These are phyloP conservation scores for Hyphantria cunea DNA, from an alignment of 1,140 invertebrate genomes.

Conservation along the genomic window DNA sequence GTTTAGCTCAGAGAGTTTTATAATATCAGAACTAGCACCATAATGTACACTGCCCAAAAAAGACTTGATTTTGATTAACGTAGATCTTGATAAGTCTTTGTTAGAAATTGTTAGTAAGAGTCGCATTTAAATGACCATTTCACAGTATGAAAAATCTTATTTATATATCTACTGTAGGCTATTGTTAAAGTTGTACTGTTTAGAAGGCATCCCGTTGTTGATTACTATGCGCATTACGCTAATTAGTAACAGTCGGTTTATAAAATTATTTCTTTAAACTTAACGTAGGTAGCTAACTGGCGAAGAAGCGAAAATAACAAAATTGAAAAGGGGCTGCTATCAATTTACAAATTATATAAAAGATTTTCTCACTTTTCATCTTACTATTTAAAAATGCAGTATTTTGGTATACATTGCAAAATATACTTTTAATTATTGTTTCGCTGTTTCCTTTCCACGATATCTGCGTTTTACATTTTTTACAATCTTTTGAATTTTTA, in stretches of 20 bases:
- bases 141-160: slow-evolving; percentile 52
- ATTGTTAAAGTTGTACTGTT: slow-evolving; percentile 79
- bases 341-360: slow-evolving; percentile 44
- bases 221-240: slow-evolving; percentile 71
- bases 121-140: slow-evolving; percentile 45
- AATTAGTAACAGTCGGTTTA: slow-evolving; percentile 76
- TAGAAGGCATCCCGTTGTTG: slow-evolving; percentile 76
- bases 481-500: slow-evolving; percentile 43
- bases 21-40: too few species aligned
- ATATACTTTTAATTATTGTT: slow-evolving; percentile 61
- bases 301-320: slow-evolving; percentile 62
- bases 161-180: slow-evolving; percentile 72
- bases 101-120: too few species aligned
- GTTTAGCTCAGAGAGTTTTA: too few species aligned
- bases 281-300: slow-evolving; percentile 66
- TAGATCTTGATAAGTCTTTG: too few species aligned
- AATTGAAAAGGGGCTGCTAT: slow-evolving; percentile 37
- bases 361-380: slow-evolving; percentile 68
- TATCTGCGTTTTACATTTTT: slow-evolving; percentile 25
- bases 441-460: slow-evolving; percentile 53
- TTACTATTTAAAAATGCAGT: slow-evolving; percentile 78
- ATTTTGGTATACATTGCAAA: slow-evolving; percentile 81
- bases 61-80: too few species aligned
- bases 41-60: too few species aligned
- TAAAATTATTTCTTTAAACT: slow-evolving; percentile 64